A percentile compares a stretch with the other conserved stretches of the same genome.
Evolutionary conservation across 2,797 vertebrate species (phyloP).

Genomic region (Diplodus sargus): DNA sequence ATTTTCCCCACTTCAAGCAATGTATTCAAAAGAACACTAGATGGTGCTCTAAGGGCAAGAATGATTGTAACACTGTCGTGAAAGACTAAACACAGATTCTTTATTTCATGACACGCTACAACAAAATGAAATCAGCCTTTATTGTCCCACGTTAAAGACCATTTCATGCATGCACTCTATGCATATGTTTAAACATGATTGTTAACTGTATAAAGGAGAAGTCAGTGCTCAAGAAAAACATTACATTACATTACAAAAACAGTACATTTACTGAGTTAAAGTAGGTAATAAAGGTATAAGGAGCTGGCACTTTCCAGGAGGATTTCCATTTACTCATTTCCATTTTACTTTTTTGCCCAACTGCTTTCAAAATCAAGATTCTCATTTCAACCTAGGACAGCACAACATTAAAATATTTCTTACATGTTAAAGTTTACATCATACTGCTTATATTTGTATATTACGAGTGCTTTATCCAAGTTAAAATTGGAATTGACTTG

Average conservation of each 20-base stretch:
- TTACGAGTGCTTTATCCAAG: background rate
- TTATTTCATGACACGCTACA: background rate
- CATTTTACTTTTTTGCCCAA: background rate
- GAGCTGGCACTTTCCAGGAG: background rate
- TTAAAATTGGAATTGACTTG: background rate
- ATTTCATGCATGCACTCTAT: background rate
- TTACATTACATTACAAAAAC: too few species aligned
- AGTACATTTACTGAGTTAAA: background rate
- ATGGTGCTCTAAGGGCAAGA: constrained; percentile 22
- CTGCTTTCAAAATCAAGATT: background rate
- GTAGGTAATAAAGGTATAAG: background rate
- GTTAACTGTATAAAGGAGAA: background rate
- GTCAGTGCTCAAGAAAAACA: background rate
- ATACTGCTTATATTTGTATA: background rate
- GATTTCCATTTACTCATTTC: background rate
- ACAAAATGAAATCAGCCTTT: background rate
- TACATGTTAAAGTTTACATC: background rate
- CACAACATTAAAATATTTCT: background rate
- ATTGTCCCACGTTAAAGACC: background rate
- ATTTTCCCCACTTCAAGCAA: background rate
- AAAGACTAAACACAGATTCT: background rate
- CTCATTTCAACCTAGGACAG: background rate
- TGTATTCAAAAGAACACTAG: constrained; percentile 38
- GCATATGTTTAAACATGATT: background rate
- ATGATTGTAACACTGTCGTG: background rate